Evolutionary conservation across 2,888 invertebrate species (phyloP).

Genomic region (Allolobophora icterica): DNA sequence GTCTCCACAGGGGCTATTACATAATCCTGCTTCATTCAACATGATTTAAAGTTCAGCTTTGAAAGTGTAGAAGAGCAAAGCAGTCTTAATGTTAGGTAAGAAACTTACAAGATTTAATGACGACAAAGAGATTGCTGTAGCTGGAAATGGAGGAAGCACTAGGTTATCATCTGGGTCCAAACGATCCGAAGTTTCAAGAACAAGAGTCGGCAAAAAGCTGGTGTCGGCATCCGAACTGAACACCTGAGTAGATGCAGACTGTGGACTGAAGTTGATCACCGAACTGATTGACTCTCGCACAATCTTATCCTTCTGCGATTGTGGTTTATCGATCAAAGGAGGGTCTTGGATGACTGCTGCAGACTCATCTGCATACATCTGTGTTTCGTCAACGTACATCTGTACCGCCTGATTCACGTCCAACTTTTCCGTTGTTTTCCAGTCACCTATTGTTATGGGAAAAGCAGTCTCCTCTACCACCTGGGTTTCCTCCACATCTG

Average conservation of each 20-base stretch:
- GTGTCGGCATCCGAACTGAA: background rate
- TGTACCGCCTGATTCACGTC: background rate
- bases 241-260: slow-evolving; percentile 32
- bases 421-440: background rate
- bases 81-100: background rate
- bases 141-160: background rate
- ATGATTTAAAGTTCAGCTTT: background rate
- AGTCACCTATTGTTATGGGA: background rate
- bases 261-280: slow-evolving; percentile 32
- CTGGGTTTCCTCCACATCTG: background rate
- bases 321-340: background rate
- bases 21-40: background rate
- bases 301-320: background rate
- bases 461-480: background rate
- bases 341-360: background rate
- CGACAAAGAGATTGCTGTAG: background rate
- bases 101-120: background rate
- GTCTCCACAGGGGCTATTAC: too few species aligned
- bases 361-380: background rate
- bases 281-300: background rate
- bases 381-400: background rate
- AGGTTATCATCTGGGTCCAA: background rate
- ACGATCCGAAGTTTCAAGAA: background rate
- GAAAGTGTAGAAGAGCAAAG: background rate
- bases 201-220: slow-evolving; percentile 18